Percentiles rank a stretch among this genome's conserved stretches.
Conservation (phyloP, 2,797 vertebrate species). For the Arctocebus calabarensis region DNA sequence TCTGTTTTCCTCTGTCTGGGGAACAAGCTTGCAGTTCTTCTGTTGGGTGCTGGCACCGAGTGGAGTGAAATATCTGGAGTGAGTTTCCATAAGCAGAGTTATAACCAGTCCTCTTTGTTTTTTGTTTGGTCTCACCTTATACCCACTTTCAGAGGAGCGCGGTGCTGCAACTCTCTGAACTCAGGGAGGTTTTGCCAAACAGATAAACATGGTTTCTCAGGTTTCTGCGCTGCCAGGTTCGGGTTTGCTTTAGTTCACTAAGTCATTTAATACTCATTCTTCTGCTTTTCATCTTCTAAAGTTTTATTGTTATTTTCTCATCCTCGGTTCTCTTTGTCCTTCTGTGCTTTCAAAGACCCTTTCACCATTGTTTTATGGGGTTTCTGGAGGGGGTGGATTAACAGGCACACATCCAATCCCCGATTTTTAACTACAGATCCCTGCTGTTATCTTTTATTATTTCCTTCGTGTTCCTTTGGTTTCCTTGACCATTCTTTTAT, state of each 20-base stretch:
- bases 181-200: neutral
- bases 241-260: neutral
- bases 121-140: neutral
- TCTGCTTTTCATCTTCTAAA: conserved; percentile 26
- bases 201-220: neutral
- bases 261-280: conserved; percentile 52
- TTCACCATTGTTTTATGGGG: conserved; percentile 36
- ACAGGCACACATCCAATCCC: conserved; percentile 31
- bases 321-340: conserved; percentile 24
- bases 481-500: conserved; percentile 47
- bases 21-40: neutral
- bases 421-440: conserved; percentile 52
- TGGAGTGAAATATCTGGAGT: neutral
- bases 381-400: conserved; percentile 38
- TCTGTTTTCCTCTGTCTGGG: neutral
- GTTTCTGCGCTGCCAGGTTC: neutral
- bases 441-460: conserved; percentile 64
- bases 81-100: neutral
- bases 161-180: neutral
- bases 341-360: conserved; percentile 23
- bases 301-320: conserved; percentile 26
- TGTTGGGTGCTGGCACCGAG: neutral
- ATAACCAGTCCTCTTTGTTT: neutral
- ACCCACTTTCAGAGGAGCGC: neutral
- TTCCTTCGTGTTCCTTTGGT: conserved; percentile 54